Base-by-base conservation (phyloP, 2,888 invertebrate species). In the Tenthredo livida region DNA sequence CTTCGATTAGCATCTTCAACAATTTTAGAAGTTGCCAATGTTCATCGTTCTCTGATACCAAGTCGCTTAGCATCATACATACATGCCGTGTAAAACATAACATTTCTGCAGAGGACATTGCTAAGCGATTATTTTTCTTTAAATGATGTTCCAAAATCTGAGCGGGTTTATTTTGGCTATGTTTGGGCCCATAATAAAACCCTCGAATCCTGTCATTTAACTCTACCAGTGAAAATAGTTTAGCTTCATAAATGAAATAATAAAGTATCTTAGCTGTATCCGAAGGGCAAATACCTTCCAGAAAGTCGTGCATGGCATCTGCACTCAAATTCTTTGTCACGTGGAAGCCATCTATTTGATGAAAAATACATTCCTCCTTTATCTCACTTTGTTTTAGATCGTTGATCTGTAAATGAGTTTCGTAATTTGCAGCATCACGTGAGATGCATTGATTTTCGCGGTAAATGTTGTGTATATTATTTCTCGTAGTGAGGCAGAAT, bases 261-360 rank as follows among this genome's bases (percentile, higher is more conserved):
- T 82, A n/a, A 5, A 86, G 17, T 65, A 87, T 77, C 21, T 65
- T 29, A 65, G 65, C 65, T 25, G 2, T 3, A 65, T 89, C 88
- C 83, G 88, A 89, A 15, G 72, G 73, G 75, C 88, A 88, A 15
- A 88, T 83, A 0, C 89, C 89, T 54, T 88, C 88, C 58, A 86
- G 88, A 37, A 88, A 1, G 77, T 89, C 89, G 82, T 90, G 90
- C 89, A 89, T 90, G 6, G 88, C 54, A n/a, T 90, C 85, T n/a
- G 65, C 82, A 67, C 61, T 43, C 12, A 40, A 33, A 73, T 89
- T 89, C 21, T 89, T 86, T 29, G 84, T 78, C 25, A 88, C 88
- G 58, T 89, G 86, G 85, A 88, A 89, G 21, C 65, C 61, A 21
- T 33, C n/a, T 40, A 75, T 67, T 54, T 43, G 5, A 7, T 37